phyloP scores from a whole-genome alignment of 2,888 invertebrate species.

The Nephrotoma guestfalica region DNA sequence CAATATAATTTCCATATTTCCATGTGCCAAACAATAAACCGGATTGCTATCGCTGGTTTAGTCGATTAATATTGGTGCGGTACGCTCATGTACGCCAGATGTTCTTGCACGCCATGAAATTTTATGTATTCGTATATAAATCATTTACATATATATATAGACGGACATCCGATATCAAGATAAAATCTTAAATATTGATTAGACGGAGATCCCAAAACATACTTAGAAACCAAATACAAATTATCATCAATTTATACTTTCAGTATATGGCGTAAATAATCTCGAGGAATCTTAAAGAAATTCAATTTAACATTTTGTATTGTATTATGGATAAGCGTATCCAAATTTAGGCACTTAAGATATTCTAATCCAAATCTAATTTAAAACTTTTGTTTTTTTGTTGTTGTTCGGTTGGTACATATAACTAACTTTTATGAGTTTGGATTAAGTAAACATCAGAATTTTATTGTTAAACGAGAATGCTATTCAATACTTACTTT shows the following conservation, averaged over 20 bases:
- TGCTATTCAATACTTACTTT: constrained; percentile 42
- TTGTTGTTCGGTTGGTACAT: not conserved
- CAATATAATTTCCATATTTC: not conserved
- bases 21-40: not conserved
- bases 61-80: not conserved
- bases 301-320: not conserved
- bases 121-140: not conserved
- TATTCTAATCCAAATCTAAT: not conserved
- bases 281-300: not conserved
- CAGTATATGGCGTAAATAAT: not conserved
- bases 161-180: not conserved
- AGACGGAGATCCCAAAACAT: not conserved
- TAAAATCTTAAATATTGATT: not conserved
- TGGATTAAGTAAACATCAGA: not conserved
- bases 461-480: not conserved
- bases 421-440: not conserved
- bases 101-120: not conserved
- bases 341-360: not conserved
- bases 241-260: not conserved
- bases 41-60: not conserved
- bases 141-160: not conserved
- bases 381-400: not conserved
- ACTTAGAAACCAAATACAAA: not conserved
- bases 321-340: not conserved
- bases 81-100: not conserved